phyloP scores from a whole-genome alignment of 2,113 vertebrate species.

The Galemys pyrenaicus region DNA sequence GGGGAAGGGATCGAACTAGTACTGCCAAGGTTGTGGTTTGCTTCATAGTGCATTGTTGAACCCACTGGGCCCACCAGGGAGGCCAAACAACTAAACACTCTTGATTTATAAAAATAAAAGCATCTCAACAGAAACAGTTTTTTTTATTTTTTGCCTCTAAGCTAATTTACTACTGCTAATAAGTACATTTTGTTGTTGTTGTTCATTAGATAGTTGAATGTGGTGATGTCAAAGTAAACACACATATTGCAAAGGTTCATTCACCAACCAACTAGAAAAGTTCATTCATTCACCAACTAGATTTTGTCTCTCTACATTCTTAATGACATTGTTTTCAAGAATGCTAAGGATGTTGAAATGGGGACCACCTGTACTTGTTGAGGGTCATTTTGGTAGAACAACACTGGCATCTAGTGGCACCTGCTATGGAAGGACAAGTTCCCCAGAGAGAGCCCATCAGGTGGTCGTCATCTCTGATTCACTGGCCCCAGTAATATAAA shows the following conservation, averaged over 20 bases:
- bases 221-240: background rate
- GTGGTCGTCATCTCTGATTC: background rate
- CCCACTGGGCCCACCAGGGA: no score
- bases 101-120: background rate
- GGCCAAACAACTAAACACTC: background rate
- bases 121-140: background rate
- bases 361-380: background rate
- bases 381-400: slow-evolving; percentile 66
- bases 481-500: background rate
- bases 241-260: background rate
- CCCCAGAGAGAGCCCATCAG: background rate
- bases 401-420: slow-evolving; percentile 81
- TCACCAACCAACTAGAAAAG: background rate
- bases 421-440: background rate
- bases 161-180: no score
- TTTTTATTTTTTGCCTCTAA: background rate
- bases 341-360: background rate
- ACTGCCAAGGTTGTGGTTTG: no score
- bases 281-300: fast-evolving
- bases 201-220: background rate
- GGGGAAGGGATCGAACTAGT: no score
- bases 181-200: background rate
- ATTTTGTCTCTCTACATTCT: background rate
- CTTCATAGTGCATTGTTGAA: no score
- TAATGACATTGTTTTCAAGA: background rate